These are phyloP conservation scores for Mirounga angustirostris DNA, from an alignment of 2,113 vertebrate species.

Conservation along the genomic window DNA sequence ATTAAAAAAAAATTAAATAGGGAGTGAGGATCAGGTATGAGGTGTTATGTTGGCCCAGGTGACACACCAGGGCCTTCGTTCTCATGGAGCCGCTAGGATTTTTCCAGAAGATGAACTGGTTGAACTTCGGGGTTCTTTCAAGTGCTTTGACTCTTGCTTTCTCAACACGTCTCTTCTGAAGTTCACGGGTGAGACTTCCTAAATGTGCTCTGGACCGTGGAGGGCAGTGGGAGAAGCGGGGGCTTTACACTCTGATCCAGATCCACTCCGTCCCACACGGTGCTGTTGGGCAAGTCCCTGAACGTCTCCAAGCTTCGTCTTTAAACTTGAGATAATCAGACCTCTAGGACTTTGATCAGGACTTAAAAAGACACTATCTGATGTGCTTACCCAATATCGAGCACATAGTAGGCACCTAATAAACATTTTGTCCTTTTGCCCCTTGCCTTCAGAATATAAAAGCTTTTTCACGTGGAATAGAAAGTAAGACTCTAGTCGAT, in stretches of 20 bases:
- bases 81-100: neutral
- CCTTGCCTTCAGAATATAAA: neutral
- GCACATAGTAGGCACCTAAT: neutral
- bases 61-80: neutral
- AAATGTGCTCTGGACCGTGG: neutral
- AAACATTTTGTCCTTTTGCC: too few relatives aligned
- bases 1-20: neutral
- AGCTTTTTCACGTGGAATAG: neutral
- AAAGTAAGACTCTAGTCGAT: neutral
- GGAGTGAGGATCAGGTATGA: neutral
- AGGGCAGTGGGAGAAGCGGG: neutral
- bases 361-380: neutral
- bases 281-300: neutral
- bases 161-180: neutral
- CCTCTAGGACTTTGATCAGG: neutral
- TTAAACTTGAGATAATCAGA: neutral
- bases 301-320: neutral
- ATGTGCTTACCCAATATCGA: too few relatives aligned
- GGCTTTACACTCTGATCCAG: neutral
- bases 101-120: neutral
- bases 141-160: neutral
- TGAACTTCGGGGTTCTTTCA: neutral
- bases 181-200: neutral
- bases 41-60: neutral
- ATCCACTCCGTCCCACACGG: accelerated